Percentiles rank a stretch among this genome's conserved stretches.
Evolutionary conservation across 2,888 invertebrate genomes (phyloP).

Genomic region (Dasypolia templi): DNA sequence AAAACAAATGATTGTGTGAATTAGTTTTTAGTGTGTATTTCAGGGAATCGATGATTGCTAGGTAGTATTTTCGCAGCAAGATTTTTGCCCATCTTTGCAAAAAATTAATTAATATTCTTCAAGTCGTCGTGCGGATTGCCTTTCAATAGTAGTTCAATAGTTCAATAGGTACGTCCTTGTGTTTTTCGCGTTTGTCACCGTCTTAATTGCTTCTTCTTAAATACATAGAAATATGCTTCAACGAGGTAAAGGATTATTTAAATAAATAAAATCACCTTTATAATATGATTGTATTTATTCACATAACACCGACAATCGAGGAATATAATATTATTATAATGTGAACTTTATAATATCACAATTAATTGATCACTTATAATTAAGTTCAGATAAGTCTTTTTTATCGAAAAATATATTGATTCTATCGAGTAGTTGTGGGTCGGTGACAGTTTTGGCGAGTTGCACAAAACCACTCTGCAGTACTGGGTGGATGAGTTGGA

Average conservation of each 20-base stretch:
- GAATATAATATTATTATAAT: constrained; percentile 81
- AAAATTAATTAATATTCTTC: too few species aligned
- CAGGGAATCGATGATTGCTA: too few species aligned
- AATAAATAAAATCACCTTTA: constrained; percentile 66
- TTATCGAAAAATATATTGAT: constrained; percentile 90
- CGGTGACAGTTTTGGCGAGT: constrained; percentile 86
- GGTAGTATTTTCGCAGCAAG: too few species aligned
- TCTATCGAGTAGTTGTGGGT: constrained; percentile 87
- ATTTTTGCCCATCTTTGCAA: too few species aligned
- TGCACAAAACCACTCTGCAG: constrained; percentile 85
- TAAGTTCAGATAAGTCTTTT: constrained; percentile 86
- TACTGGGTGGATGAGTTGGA: constrained; percentile 88
- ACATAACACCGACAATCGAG: constrained; percentile 83
- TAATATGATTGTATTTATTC: constrained; percentile 83
- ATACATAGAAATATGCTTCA: background rate
- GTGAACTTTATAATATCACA: constrained; percentile 80
- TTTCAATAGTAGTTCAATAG: too few species aligned
- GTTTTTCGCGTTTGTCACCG: too few species aligned
- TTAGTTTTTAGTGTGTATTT: too few species aligned
- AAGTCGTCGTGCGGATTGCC: too few species aligned
- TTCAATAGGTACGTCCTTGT: too few species aligned
- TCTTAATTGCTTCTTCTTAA: too few species aligned
- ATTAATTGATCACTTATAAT: constrained; percentile 84
- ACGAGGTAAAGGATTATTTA: background rate
- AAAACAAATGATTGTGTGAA: too few species aligned